These are phyloP conservation scores for Aphyosemion australe DNA, from an alignment of 2,113 vertebrate genomes.

Conservation along the genomic window DNA sequence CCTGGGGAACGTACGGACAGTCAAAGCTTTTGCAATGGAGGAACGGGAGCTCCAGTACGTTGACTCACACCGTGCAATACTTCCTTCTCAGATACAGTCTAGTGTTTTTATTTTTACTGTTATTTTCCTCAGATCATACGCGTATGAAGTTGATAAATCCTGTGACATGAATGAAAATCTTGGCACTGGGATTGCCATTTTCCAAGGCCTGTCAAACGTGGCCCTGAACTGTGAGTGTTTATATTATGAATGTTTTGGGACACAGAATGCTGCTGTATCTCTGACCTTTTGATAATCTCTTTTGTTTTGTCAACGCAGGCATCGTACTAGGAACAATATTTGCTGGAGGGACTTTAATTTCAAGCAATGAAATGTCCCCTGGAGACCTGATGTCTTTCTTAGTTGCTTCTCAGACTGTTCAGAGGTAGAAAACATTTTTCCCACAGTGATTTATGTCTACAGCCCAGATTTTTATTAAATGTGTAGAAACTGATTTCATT, in stretches of 20 bases:
- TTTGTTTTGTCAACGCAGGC: constrained; percentile 73
- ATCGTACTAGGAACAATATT: constrained; percentile 94
- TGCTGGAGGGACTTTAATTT: constrained; percentile 90
- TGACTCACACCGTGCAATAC: background rate
- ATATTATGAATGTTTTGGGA: background rate
- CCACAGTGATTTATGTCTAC: background rate
- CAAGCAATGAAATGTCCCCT: constrained; percentile 85
- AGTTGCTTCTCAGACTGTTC: constrained; percentile 94
- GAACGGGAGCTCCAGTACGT: constrained; percentile 81
- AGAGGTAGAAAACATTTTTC: constrained; percentile 81
- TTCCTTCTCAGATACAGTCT: background rate
- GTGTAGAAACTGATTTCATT: no score
- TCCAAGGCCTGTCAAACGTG: constrained; percentile 94
- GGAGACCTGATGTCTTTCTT: constrained; percentile 98
- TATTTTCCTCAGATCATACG: constrained; percentile 79
- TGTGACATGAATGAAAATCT: constrained; percentile 85
- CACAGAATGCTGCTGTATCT: background rate
- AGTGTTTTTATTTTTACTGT: background rate
- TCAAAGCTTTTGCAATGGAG: constrained; percentile 96
- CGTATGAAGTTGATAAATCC: constrained; percentile 85
- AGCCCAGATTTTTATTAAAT: background rate
- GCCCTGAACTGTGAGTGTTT: constrained; percentile 89
- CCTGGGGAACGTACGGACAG: constrained; percentile 89
- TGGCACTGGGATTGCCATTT: constrained; percentile 89
- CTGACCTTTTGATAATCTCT: background rate